Conservation (phyloP, 1,140 invertebrate genomes). For the Zaprionus africanus region DNA sequence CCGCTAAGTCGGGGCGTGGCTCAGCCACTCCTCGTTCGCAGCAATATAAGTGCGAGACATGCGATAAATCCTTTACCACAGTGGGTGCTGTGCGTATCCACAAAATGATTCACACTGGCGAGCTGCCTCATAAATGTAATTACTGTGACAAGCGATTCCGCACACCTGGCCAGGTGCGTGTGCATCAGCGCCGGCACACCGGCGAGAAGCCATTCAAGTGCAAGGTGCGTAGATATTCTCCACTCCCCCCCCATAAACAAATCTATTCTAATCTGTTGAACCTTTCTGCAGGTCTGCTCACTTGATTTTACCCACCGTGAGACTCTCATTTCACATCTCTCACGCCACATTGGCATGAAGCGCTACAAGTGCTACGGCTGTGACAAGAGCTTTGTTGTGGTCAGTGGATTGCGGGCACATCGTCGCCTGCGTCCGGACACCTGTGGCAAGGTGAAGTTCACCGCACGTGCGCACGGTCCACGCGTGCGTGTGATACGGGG, state of each 20-base stretch:
- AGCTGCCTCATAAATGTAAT: constrained; percentile 71
- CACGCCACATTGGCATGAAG: constrained; percentile 82
- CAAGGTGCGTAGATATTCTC: constrained; percentile 85
- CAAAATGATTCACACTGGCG: constrained; percentile 76
- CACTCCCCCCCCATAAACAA: background rate
- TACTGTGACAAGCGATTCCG: constrained; percentile 80
- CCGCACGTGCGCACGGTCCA: constrained; percentile 74
- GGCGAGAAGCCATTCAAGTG: constrained; percentile 94
- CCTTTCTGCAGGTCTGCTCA: constrained; percentile 59
- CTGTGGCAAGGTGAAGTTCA: constrained; percentile 77
- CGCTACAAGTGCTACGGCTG: constrained; percentile 82
- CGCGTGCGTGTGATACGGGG: constrained; percentile 75
- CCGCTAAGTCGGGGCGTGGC: constrained; percentile 2
- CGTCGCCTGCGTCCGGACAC: constrained; percentile 74
- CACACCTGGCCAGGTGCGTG: constrained; percentile 75
- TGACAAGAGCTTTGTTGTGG: constrained; percentile 77
- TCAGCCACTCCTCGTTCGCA: background rate
- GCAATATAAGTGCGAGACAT: constrained; percentile 49
- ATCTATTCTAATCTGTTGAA: background rate
- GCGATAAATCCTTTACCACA: constrained; percentile 70
- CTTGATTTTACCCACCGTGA: constrained; percentile 79
- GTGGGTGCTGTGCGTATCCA: constrained; percentile 67
- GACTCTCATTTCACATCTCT: constrained; percentile 78
- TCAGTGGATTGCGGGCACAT: constrained; percentile 78
- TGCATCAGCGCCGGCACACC: constrained; percentile 95